These are phyloP conservation scores for Bombus superbus DNA, from an alignment of 1,140 invertebrate genomes.

Conservation along the genomic window DNA sequence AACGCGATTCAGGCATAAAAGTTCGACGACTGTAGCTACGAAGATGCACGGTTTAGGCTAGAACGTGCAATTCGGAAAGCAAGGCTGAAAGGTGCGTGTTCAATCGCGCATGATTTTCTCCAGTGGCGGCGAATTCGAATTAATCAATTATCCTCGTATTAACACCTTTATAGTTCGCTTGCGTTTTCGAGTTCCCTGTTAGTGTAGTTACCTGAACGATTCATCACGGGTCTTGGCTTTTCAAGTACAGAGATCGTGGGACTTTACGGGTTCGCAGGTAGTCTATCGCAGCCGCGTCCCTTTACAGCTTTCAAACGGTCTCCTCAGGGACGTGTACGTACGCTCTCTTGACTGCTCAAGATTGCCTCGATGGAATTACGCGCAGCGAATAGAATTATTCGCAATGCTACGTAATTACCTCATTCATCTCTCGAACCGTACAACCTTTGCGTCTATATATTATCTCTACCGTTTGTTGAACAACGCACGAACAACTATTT, in stretches of 20 bases:
- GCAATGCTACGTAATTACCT: slow-evolving; percentile 66
- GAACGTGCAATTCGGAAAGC: neutral
- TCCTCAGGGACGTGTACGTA: slow-evolving; percentile 54
- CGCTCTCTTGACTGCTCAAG: slow-evolving; percentile 80
- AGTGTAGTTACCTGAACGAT: slow-evolving; percentile 47
- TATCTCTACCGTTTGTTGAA: neutral
- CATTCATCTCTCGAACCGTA: neutral
- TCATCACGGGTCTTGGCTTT: slow-evolving; percentile 72
- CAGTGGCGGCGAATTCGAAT: slow-evolving; percentile 26
- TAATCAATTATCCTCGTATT: slow-evolving; percentile 69
- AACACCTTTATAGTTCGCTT: slow-evolving; percentile 64
- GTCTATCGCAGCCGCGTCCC: slow-evolving; percentile 21
- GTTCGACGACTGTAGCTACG: no score
- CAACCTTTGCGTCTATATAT: neutral
- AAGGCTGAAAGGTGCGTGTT: slow-evolving; percentile 15
- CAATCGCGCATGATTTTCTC: slow-evolving; percentile 7
- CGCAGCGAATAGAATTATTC: slow-evolving; percentile 33
- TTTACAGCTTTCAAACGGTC: slow-evolving; percentile 21
- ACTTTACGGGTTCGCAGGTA: slow-evolving; percentile 62
- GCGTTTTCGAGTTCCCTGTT: slow-evolving; percentile 3
- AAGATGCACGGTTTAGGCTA: no score
- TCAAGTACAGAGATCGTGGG: slow-evolving; percentile 69
- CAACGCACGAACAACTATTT: no score
- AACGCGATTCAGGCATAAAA: no score
- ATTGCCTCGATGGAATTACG: slow-evolving; percentile 75